Evolutionary conservation across 1,140 invertebrate species (phyloP).

Genomic region (Macrotrachela quadricornifera): DNA sequence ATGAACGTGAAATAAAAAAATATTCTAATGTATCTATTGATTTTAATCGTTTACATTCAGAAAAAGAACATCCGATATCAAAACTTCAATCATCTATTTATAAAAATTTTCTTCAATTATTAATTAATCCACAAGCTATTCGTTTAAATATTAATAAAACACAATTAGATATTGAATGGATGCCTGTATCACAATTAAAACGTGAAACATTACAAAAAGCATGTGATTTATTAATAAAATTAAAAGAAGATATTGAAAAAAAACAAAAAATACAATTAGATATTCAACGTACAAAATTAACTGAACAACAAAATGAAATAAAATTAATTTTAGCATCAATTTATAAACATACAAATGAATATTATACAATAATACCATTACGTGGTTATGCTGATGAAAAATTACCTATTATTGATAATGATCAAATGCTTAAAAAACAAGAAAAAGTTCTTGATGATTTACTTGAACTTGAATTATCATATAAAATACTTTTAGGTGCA

Average conservation of each 20-base stretch:
- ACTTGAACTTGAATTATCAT: constrained; percentile 28
- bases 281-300: constrained; percentile 14
- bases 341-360: constrained; percentile 20
- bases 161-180: background rate
- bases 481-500: constrained; percentile 26
- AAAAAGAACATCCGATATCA: background rate
- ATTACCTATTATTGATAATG: constrained; percentile 22
- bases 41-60: background rate
- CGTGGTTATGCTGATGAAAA: constrained; percentile 27
- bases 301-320: constrained; percentile 20
- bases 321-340: no score
- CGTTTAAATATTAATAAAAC: background rate
- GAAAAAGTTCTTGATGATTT: constrained; percentile 21
- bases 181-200: background rate
- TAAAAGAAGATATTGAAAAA: constrained; percentile 13
- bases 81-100: background rate
- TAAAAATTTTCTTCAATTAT: background rate
- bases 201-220: background rate
- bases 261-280: constrained; percentile 8
- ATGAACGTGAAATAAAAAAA: constrained; percentile 7
- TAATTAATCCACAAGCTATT: background rate
- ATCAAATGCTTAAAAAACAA: constrained; percentile 17
- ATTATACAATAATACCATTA: constrained; percentile 30
- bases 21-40: constrained; percentile 1
- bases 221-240: constrained; percentile 5